phyloP scores from a whole-genome alignment of 2,113 vertebrate genomes.

The Psilopogon haemacephalus region DNA sequence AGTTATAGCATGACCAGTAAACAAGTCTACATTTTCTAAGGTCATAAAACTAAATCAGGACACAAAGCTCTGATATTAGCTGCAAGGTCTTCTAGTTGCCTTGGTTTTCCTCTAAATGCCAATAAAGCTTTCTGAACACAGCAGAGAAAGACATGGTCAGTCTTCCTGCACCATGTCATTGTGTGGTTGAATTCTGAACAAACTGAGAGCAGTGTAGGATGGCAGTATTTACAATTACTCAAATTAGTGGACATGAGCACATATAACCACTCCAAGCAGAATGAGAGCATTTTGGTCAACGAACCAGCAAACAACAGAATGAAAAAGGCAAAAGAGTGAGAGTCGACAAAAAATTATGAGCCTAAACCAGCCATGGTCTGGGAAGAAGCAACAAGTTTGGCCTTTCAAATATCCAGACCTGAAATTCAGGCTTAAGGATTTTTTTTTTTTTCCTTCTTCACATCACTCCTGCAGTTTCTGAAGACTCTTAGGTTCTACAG shows the following conservation, averaged over 20 bases:
- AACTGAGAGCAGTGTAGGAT: not conserved
- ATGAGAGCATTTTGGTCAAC: not conserved
- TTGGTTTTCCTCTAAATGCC: not conserved
- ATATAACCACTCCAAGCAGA: not conserved
- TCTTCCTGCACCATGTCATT: not conserved
- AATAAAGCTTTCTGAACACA: not conserved
- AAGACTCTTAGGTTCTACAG: not conserved
- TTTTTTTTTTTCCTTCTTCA: not conserved
- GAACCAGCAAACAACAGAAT: not conserved
- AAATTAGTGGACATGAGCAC: not conserved
- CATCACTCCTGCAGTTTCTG: not conserved
- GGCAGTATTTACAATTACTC: not conserved
- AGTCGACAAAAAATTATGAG: not conserved
- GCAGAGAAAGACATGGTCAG: not conserved
- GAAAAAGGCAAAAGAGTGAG: not conserved
- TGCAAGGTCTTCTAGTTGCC: not conserved
- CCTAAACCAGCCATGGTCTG: not conserved
- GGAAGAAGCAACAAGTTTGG: not conserved
- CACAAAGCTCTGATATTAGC: not conserved
- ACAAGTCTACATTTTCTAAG: not conserved
- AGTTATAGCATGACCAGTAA: not conserved
- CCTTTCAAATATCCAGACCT: not conserved
- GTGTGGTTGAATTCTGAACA: slow-evolving; percentile 11
- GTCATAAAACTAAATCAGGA: not conserved
- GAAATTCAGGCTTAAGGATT: not conserved